phyloP scores from a whole-genome alignment of 2,797 vertebrate genomes.

The Anableps anableps region DNA sequence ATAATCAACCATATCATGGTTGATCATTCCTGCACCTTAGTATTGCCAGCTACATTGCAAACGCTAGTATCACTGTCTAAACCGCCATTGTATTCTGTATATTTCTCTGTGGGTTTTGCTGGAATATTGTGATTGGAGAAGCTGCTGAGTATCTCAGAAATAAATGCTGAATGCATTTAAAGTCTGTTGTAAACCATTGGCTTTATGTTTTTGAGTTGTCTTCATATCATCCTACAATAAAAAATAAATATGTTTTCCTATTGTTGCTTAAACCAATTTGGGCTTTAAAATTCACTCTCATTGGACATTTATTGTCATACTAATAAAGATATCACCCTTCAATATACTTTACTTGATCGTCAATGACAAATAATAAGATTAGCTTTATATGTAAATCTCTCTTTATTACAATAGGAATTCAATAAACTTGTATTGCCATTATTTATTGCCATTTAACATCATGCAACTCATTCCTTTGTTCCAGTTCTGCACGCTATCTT shows the following conservation, averaged over 20 bases:
- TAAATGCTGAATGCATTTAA: conserved; percentile 49
- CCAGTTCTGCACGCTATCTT: conserved; percentile 68
- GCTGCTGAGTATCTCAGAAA: conserved; percentile 48
- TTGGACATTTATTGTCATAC: conserved; percentile 36
- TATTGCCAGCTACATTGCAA: conserved; percentile 98
- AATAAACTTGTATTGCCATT: conserved; percentile 39
- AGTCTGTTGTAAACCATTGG: conserved; percentile 49
- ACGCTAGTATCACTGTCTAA: conserved; percentile 76
- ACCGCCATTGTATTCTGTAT: conserved; percentile 50
- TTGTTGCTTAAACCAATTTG: conserved; percentile 58
- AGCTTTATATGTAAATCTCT: conserved; percentile 13
- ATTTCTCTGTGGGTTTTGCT: conserved; percentile 54
- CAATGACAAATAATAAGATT: conserved; percentile 12
- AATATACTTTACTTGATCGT: conserved; percentile 8
- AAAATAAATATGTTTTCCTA: conserved; percentile 70
- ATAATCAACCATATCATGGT: conserved; percentile 65
- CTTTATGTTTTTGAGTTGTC: conserved; percentile 61
- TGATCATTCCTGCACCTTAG: conserved; percentile 64
- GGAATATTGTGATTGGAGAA: conserved; percentile 40
- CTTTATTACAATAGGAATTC: conserved; percentile 74
- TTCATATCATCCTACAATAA: conserved; percentile 63
- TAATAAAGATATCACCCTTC: background rate
- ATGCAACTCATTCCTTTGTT: conserved; percentile 75
- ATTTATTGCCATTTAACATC: conserved; percentile 59
- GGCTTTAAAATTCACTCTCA: conserved; percentile 41